Base-by-base conservation (phyloP, 1,140 invertebrate genomes). In the Ridgeia piscesae region DNA sequence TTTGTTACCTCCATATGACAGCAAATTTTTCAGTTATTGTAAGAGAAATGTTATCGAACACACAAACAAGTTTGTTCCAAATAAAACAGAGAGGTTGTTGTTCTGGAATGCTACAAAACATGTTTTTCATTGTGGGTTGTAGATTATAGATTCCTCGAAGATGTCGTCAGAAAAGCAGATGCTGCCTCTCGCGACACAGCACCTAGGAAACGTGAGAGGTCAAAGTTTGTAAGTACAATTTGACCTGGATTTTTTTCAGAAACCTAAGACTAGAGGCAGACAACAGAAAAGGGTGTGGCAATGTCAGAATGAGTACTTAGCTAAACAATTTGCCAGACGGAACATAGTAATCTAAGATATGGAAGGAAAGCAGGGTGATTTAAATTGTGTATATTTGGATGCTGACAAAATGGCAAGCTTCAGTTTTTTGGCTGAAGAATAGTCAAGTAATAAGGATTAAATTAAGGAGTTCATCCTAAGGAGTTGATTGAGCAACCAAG, bases 71-170 rank as follows among this genome's bases (percentile, higher is more conserved):
- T 33, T 90, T n/a, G n/a, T n/a, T 4, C 14, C 17, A 90, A 34
- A 34, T 33, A 35, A 35, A 34, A 14, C 9, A 90, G 33, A 33
- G 33, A 90, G 33, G 33, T 90, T 14, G 17, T 90, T 90, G 17
- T 0, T 90, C 89, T 31, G 89, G 89, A 14, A 33, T 34, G 6
- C 89, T 91, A 21, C 48, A 42, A 33, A 14, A 34, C 14, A n/a
- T 33, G n/a, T 35, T 91, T 91, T 35, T 42, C 42, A 21, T 35
- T 48, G 88, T 31, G 92, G 31, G 91, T 93, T 92, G 6, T 35
- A 94, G 94, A 94, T 94, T 94, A 94, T 77, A 91, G 93, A 91
- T 94, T 94, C 88, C 91, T 94, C 9, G 94, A 94, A 92, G 94
- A 91, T 89, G 91, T 34, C n/a, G 48, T 42, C 91, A 91, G 91